Evolutionary conservation across 2,888 invertebrate genomes (phyloP).

Genomic region (Agonopterix subpropinquella): DNA sequence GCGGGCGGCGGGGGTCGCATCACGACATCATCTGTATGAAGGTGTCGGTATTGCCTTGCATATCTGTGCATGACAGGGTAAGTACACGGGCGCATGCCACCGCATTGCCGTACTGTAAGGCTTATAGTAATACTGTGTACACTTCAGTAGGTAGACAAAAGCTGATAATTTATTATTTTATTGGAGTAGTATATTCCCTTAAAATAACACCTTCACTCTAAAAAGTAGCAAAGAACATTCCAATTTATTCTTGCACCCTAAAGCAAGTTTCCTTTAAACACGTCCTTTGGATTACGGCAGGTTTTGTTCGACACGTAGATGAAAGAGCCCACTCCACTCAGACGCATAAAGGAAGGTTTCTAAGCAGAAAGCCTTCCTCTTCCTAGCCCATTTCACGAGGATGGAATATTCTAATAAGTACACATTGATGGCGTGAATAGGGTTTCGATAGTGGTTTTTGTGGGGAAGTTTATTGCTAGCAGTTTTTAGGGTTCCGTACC

Average conservation of each 20-base stretch:
- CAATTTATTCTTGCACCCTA: neutral
- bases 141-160: too few relatives aligned
- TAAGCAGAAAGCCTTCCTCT: conserved; percentile 6
- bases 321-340: conserved; percentile 6
- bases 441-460: neutral
- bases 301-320: conserved; percentile 8
- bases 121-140: too few relatives aligned
- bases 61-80: too few relatives aligned
- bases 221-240: neutral
- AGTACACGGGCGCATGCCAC: too few relatives aligned
- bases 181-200: too few relatives aligned
- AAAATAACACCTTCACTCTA: neutral
- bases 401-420: conserved; percentile 10
- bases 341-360: conserved; percentile 4
- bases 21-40: too few relatives aligned
- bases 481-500: too few relatives aligned
- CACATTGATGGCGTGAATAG: neutral
- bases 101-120: too few relatives aligned
- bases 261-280: neutral
- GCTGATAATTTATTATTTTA: too few relatives aligned
- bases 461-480: neutral
- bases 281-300: conserved; percentile 4
- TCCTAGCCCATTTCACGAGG: conserved; percentile 5
- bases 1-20: too few relatives aligned
- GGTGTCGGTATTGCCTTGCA: too few relatives aligned